Evolutionary conservation across 2,888 invertebrate species (phyloP), one percentile per base, ranked within the genome.

Genomic region (Andricus curvator): DNA sequence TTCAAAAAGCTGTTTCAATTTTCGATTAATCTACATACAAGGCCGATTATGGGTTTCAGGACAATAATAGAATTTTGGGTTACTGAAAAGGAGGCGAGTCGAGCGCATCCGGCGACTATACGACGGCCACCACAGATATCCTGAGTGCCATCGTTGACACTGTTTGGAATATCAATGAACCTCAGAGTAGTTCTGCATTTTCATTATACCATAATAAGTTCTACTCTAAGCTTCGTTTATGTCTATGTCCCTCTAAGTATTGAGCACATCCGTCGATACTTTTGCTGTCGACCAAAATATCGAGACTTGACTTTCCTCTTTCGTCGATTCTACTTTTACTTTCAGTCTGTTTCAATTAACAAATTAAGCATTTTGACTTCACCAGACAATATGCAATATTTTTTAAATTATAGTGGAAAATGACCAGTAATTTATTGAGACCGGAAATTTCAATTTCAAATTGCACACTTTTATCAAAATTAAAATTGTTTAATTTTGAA

Each of bases 161-260:
- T 78, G 86, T 79, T 84, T 84, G 81, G 90, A 87, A 89, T 89
- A 89, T 86, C 87, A 90, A 90, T 90, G 86, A 87, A 86, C 78
- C 80, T 81, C 78, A 80, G 82, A 60, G 84, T 78, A 79, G 77
- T 78, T 79, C 80, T 86, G 88, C 83, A 84, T 86, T 89, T 87
- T 84, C 85, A 86, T 87, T 82, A 86, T 82, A 84, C 78, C 84
- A 84, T 84, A 82, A 84, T 84, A 74, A 86, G 83, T 80, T 74
- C 74, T 74, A 68, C 68, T 68, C 44, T 68, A 68, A 74, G 51
- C 56, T 74, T 74, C 74, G 37, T 56, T 74, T 56, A 74, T 74
- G 56, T 74, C 74, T 56, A 74, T 74, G 56, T 74, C 74, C 29
- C 51, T 29, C 5, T n/a, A 74, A 74, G 33, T 29, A 74, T 74